Evolutionary conservation across 2,888 invertebrate species (phyloP), one percentile per base, ranked within the genome.

Genomic region (Tuta absoluta): DNA sequence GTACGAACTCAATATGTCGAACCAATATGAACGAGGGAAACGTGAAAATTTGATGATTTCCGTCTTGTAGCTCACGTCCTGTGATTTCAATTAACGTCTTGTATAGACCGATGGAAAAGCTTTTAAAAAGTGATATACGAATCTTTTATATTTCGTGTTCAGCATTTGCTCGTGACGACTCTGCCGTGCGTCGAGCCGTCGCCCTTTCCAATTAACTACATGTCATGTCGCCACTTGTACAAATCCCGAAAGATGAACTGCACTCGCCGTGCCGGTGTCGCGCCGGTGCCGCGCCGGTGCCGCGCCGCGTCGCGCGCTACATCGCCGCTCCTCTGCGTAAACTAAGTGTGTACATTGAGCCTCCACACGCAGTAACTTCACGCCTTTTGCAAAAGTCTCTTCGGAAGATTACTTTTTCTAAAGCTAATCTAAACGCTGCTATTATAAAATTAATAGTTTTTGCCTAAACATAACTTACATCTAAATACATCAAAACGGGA

Each of bases 171-270:
- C 60, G 66, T 68, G 64, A 61, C 63, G 68, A 65, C 67, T 24
- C 53, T n/a, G 62, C 64, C 65, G 72, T 71, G 71, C 67, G 73
- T 19, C 45, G 75, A 21, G 41, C 41, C 69, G 72, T 69, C 74
- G 71, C 75, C 77, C 75, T 75, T 79, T 79, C 76, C 81, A 80
- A 83, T 80, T 82, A 80, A 75, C 79, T 68, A 66, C 74, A 68
- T 68, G 82, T 81, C 82, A 82, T 70, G 72, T 70, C 74, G 76
- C 75, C 77, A 79, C 77, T 77, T 71, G 71, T 69, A 67, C 72
- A 71, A 75, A 73, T 71, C 71, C 71, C 64, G 69, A 53, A 67
- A 68, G 64, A 71, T 67, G 65, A 68, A 57, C 33, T 51, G 23
- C 48, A 37, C 14, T 21, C 49, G 17, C 49, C 19, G 10, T 1